phyloP scores from a whole-genome alignment of 2,888 invertebrate genomes.

The Patella ulyssiponensis region DNA sequence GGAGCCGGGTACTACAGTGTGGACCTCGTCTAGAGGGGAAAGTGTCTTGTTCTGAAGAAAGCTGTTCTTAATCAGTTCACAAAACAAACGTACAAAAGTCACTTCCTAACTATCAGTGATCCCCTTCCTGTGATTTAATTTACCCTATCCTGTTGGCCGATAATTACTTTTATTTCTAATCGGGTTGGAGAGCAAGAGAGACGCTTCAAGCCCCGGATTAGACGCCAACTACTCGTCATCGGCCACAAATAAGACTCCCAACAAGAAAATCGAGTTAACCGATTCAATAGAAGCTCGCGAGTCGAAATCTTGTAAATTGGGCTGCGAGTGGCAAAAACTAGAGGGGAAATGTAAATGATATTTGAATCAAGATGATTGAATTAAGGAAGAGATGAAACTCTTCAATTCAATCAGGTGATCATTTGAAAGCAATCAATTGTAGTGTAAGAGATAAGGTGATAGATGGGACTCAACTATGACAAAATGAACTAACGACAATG shows the following conservation, averaged over 20 bases:
- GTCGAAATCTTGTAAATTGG: slow-evolving; percentile 10
- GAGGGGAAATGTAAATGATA: slow-evolving; percentile 32
- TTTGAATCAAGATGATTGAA: slow-evolving; percentile 28
- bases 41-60: slow-evolving; percentile 4
- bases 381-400: slow-evolving; percentile 29
- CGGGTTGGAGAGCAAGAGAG: slow-evolving; percentile 22
- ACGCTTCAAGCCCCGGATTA: slow-evolving; percentile 17
- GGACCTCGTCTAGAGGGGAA: too few relatives aligned
- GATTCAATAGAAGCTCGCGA: slow-evolving; percentile 16
- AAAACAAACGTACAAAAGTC: slow-evolving; percentile 49
- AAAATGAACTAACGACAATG: slow-evolving; percentile 2
- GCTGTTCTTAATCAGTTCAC: slow-evolving; percentile 27
- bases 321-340: slow-evolving; percentile 1
- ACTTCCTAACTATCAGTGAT: slow-evolving; percentile 36
- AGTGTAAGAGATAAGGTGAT: slow-evolving; percentile 31
- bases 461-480: slow-evolving; percentile 7
- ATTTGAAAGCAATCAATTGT: slow-evolving; percentile 45
- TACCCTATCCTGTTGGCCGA: slow-evolving; percentile 24
- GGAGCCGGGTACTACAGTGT: too few relatives aligned
- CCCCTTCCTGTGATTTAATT: slow-evolving; percentile 25
- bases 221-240: slow-evolving; percentile 20
- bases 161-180: slow-evolving; percentile 29
- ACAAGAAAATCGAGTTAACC: slow-evolving; percentile 25
- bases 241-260: slow-evolving; percentile 16
- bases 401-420: slow-evolving; percentile 43